Conservation (phyloP, 1,140 invertebrate genomes). For the Atta texana region DNA sequence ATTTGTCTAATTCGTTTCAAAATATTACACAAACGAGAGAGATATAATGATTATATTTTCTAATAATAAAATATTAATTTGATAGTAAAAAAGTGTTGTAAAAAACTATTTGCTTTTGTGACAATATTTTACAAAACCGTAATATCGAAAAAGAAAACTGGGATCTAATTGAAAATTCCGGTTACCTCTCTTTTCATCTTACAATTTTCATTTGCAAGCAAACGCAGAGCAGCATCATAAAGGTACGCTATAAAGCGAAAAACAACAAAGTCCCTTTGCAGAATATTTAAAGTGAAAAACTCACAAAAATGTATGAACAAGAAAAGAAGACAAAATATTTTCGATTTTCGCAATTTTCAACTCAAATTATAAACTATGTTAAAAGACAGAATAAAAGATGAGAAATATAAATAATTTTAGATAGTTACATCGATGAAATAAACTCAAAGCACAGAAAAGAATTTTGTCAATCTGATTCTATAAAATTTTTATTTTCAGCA, state of each 20-base stretch:
- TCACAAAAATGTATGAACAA: constrained; percentile 20
- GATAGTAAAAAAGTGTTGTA: neutral
- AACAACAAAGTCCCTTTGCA: constrained; percentile 6
- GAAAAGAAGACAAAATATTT: neutral
- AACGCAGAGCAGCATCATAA: constrained; percentile 19
- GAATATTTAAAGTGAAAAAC: constrained; percentile 26
- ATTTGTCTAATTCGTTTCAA: neutral
- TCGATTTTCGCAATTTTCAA: constrained; percentile 9
- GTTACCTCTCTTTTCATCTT: constrained; percentile 7
- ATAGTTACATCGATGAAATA: neutral
- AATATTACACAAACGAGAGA: neutral
- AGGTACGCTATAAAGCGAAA: constrained; percentile 20
- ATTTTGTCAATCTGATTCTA: constrained; percentile 20
- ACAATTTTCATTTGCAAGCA: constrained; percentile 38
- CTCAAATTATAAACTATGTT: neutral
- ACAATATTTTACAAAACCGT: neutral
- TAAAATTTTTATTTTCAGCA: neutral
- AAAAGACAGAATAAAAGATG: neutral
- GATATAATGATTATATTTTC: neutral
- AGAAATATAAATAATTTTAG: neutral
- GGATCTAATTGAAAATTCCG: constrained; percentile 38
- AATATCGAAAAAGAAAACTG: constrained; percentile 26
- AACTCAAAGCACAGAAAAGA: neutral
- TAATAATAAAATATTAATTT: neutral
- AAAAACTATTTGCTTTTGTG: constrained; percentile 22